Base-by-base conservation (phyloP, 2,113 vertebrate genomes). In the Oncorhynchus keta region DNA sequence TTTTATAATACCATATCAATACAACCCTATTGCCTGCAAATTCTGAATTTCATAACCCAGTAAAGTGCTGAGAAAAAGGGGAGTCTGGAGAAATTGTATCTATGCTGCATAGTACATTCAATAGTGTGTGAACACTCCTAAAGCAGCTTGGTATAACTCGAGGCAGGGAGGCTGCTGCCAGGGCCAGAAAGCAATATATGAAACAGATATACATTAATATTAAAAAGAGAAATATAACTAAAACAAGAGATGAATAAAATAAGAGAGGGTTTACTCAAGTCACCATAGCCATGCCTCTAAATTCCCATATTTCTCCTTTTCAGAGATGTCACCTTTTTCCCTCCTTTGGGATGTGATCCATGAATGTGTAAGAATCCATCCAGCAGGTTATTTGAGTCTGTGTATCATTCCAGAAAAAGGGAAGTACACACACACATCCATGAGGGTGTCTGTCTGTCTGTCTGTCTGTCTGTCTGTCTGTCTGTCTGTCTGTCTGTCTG, bases 191-290 rank as follows among this genome's bases (percentile, higher is more conserved):
- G 88, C 88, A 87, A 92, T 90, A 90, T 80, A 90, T 90, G 85
- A 89, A 90, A 90, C 84, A 86, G 84, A 89, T 88, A 83, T 20
- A 59, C 84, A 90, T 89, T 87, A 87, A 92, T 90, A 89, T 90
- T 86, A 87, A 90, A 91, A 85, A 87, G 84, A 90, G 86, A 83
- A 26, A 59, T 85, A 90, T 91, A 85, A 92, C 89, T 92, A 92
- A 91, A 91, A 88, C 68, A 70, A 83, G 80, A 83, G 81, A 87
- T 88, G 86, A 92, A 90, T 90, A 90, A 89, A 89, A 87, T 76
- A 88, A 79, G 77, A 81, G 84, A 79, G 69, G 77, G 69, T 90
- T 90, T 83, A 81, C 73, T 84, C 79, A 80, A 70, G 59, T 81
- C 67, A 68, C 85, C 81, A 76, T 39, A 69, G 8, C 30, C 22